Base-by-base conservation (phyloP, 2,888 invertebrate species). In the Lycia hirtaria region DNA sequence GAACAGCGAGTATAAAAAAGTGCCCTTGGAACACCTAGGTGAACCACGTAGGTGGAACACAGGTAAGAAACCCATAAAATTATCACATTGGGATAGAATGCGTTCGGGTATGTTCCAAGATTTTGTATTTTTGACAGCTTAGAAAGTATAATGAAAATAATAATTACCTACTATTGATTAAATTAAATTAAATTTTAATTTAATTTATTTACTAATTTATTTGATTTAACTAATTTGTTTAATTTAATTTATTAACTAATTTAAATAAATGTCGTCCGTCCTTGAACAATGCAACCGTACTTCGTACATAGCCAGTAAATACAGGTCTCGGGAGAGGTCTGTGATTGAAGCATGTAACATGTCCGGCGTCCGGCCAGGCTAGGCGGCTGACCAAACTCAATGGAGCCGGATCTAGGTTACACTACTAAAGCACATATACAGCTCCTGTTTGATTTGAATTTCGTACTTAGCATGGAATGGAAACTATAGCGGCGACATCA, bases 311-410 rank as follows among this genome's bases (percentile, higher is more conserved):
- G 72, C 74, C 79, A 80, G 88, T 88, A 88, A 88, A 89, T 88
- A 88, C 86, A 83, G 83, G 80, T 78, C 87, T 83, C 86, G 62
- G 64, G 87, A 87, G 91, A 86, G 85, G 84, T 85, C 88, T 87
- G 90, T 92, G 91, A 92, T 91, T 92, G 91, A 92, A 88, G 91
- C 91, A 85, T 89, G 91, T 90, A 87, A 89, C 88, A 87, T 81
- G 90, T 90, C 90, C 90, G 88, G 85, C 73, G 90, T 90, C 90
- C 89, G 88, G 85, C 73, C 72, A 66, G 76, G 83, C 82, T 81
- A 87, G 83, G 82, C 87, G 83, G 82, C 86, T 85, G 81, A 84
- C 82, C 86, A 85, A 88, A 88, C 88, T 87, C 85, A 38, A 38
- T 38, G 26, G 26, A 26, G 4, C 12, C 6, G 86, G 83, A 88